Percentiles rank a stretch among this genome's conserved stretches.
phyloP scores from a whole-genome alignment of 2,888 invertebrate genomes.

The Thyatira batis region DNA sequence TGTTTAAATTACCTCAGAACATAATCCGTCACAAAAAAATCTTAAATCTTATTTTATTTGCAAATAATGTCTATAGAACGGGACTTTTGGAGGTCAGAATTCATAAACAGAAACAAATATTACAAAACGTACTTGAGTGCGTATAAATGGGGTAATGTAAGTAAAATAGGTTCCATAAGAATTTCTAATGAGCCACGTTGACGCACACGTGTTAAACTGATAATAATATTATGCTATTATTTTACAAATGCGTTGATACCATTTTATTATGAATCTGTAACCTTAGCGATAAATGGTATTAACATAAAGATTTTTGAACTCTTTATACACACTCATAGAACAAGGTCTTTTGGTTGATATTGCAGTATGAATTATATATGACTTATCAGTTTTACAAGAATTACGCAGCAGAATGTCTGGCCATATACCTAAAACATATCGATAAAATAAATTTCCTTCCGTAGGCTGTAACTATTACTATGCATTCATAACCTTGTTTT shows the following conservation, averaged over 20 bases:
- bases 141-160: slow-evolving; percentile 55
- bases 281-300: slow-evolving; percentile 47
- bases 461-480: too few species aligned
- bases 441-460: too few species aligned
- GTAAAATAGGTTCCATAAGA: slow-evolving; percentile 61
- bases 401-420: too few species aligned
- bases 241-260: slow-evolving; percentile 55
- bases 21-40: neutral
- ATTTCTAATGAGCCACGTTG: slow-evolving; percentile 58
- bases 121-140: slow-evolving; percentile 15
- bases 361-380: slow-evolving; percentile 24
- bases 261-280: slow-evolving; percentile 72
- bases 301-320: slow-evolving; percentile 54
- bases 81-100: neutral
- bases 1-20: too few species aligned
- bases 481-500: too few species aligned
- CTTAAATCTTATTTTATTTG: neutral
- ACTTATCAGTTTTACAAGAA: neutral
- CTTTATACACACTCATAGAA: slow-evolving; percentile 32
- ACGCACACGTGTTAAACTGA: slow-evolving; percentile 53
- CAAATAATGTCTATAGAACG: slow-evolving; percentile 12
- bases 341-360: slow-evolving; percentile 36
- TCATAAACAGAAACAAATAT: slow-evolving; percentile 5
- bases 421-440: too few species aligned
- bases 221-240: slow-evolving; percentile 50